phyloP scores from a whole-genome alignment of 1,140 invertebrate genomes.

The Ptiloglossa arizonensis region DNA sequence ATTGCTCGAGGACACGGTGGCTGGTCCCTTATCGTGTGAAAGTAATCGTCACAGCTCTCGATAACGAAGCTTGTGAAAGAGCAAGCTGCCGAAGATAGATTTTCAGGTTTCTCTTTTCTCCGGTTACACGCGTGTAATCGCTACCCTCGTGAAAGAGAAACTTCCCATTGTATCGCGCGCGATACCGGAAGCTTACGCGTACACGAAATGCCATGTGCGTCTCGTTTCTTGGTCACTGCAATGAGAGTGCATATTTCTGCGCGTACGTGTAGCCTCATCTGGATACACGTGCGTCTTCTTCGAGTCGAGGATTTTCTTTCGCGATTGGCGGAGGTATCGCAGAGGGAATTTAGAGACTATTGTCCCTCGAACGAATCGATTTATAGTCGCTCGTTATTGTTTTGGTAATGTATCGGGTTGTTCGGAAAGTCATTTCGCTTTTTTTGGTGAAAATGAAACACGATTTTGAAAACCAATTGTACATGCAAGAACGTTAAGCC shows the following conservation, averaged over 20 bases:
- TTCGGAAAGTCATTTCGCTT: too few species aligned
- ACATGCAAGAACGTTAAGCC: too few species aligned
- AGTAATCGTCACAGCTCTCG: slow-evolving; percentile 57
- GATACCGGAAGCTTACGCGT: slow-evolving; percentile 46
- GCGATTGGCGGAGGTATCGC: too few species aligned
- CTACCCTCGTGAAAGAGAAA: slow-evolving; percentile 47
- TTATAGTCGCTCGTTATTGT: too few species aligned
- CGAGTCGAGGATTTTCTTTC: too few species aligned
- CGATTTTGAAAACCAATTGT: too few species aligned
- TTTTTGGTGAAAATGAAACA: too few species aligned
- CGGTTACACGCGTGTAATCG: slow-evolving; percentile 35
- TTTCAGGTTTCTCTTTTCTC: slow-evolving; percentile 50
- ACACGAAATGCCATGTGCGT: slow-evolving; percentile 36
- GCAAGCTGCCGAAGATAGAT: slow-evolving; percentile 36
- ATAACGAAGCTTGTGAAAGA: slow-evolving; percentile 48
- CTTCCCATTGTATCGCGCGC: slow-evolving; percentile 44
- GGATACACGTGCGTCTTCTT: neutral
- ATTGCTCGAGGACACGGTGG: slow-evolving; percentile 40
- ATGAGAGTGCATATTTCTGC: slow-evolving; percentile 18
- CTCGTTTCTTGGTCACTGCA: slow-evolving; percentile 36
- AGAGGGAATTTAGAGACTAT: too few species aligned
- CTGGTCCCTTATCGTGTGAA: slow-evolving; percentile 52
- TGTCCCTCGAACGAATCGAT: too few species aligned
- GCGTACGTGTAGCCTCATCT: too few species aligned
- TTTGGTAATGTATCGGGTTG: too few species aligned